Percentiles rank a stretch among this genome's conserved stretches.
phyloP scores from a whole-genome alignment of 2,888 invertebrate species.

The Epinotia nisella region DNA sequence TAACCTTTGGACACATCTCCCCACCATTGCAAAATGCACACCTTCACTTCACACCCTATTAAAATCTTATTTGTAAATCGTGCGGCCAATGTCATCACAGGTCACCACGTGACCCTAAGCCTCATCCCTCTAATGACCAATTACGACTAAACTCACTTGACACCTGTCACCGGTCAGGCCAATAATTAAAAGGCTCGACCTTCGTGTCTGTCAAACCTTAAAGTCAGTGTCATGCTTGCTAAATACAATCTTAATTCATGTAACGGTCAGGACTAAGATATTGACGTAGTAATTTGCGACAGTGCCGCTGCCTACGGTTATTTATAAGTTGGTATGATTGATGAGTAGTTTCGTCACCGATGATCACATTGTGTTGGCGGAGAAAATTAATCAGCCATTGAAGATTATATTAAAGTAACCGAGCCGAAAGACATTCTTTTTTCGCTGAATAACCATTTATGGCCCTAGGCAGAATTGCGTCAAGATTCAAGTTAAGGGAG shows the following conservation, averaged over 20 bases:
- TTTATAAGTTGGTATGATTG: slow-evolving; percentile 18
- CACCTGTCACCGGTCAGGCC: slow-evolving; percentile 32
- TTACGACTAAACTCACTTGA: slow-evolving; percentile 34
- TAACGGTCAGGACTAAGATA: slow-evolving; percentile 12
- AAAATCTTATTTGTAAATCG: slow-evolving; percentile 25
- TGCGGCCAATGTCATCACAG: slow-evolving; percentile 32
- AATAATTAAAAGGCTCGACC: slow-evolving; percentile 39
- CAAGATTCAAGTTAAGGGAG: slow-evolving; percentile 9
- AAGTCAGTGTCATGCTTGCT: slow-evolving; percentile 37
- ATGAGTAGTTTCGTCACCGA: slow-evolving; percentile 33
- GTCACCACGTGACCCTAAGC: slow-evolving; percentile 24
- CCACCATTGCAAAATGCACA: slow-evolving; percentile 3
- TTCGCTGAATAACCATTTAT: neutral
- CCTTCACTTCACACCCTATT: slow-evolving; percentile 17
- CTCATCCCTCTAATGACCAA: slow-evolving; percentile 38
- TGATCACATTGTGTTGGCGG: slow-evolving; percentile 16
- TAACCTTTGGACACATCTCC: slow-evolving; percentile 14
- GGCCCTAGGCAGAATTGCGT: slow-evolving; percentile 19
- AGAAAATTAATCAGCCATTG: slow-evolving; percentile 7
- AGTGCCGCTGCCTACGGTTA: slow-evolving; percentile 17
- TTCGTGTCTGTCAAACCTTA: slow-evolving; percentile 36
- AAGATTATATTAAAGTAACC: neutral
- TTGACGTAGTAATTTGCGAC: slow-evolving; percentile 29
- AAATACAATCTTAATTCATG: slow-evolving; percentile 11
- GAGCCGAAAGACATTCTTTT: slow-evolving; percentile 2